These are phyloP conservation scores for Andricus quercusramuli DNA, from an alignment of 2,888 invertebrate species.

Conservation along the genomic window DNA sequence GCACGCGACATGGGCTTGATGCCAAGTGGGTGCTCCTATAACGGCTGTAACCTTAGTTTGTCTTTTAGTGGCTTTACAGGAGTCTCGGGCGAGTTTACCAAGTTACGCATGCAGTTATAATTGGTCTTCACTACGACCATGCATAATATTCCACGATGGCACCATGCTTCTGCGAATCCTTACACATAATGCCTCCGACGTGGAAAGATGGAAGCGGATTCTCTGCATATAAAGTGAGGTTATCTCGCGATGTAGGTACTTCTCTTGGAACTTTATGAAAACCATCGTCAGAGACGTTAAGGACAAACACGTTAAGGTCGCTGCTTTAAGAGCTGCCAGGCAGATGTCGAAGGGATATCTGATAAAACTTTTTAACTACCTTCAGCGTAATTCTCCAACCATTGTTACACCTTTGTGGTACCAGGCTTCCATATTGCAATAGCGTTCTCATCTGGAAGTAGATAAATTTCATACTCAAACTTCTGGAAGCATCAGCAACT, in stretches of 20 bases:
- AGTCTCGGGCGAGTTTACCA: conserved; percentile 49
- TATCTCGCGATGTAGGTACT: conserved; percentile 56
- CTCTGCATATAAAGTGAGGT: conserved; percentile 62
- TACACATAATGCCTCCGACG: conserved; percentile 61
- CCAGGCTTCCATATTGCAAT: background rate
- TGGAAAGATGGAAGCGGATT: conserved; percentile 60
- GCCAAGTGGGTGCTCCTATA: conserved; percentile 34
- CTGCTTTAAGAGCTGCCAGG: conserved; percentile 7
- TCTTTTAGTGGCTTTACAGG: conserved; percentile 47
- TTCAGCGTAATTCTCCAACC: background rate
- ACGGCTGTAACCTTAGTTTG: conserved; percentile 49
- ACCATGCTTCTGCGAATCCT: conserved; percentile 55
- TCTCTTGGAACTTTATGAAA: conserved; percentile 35
- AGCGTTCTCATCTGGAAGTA: background rate
- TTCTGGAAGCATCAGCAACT: background rate
- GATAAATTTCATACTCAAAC: background rate
- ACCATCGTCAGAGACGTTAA: conserved; percentile 19
- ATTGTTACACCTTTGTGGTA: background rate
- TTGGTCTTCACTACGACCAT: conserved; percentile 49
- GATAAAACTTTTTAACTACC: conserved; percentile 26
- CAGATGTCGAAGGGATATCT: conserved; percentile 27
- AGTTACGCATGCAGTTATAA: conserved; percentile 53
- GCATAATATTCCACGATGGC: conserved; percentile 20
- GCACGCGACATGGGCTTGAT: conserved; percentile 33
- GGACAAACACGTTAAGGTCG: conserved; percentile 22